Base-by-base conservation (phyloP, 2,888 invertebrate species). In the Sthenelais limicola region DNA sequence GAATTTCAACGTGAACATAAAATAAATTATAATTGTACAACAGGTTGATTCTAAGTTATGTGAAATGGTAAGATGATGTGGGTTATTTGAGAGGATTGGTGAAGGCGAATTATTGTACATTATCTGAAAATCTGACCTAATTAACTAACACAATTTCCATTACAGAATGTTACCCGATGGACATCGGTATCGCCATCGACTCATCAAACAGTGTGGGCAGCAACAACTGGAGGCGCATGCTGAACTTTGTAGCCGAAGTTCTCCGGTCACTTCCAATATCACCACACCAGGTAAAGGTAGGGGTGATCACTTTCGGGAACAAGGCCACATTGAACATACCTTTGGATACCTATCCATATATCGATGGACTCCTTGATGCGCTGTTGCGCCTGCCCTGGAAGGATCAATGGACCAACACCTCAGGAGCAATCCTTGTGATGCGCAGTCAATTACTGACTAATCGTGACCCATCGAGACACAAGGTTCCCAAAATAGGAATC, bases 151-250 rank as follows among this genome's bases (percentile, higher is more conserved):
- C 5, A 28, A 15, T 54, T 54, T 28, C n/a, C 26, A n/a, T 12
- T 12, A 51, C 58, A 58, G 58, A 58, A n/a, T 58, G 58, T 24
- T 58, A 58, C 33, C 58, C 58, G 2, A 33, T 58, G 5, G 58
- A 58, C 58, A 3, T 58, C 3, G 58, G 35, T 5, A 5, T 58
- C 4, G 33, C 21, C 33, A 58, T 58, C 32, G 58, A 58, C 58
- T 4, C 58, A 5, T 58, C 58, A 18, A 32, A n/a, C 33, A 7
- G 4, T n/a, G 33, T 58, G n/a, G 33, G 58, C 2, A 24, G 58
- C 33, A 58, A 33, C 33, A 38, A 30, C 58, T 58, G 58, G 58
- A n/a, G 21, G 5, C 2, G 9, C 3, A 7, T 21, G 32, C 32
- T 58, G 3, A 33, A 38, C 58, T 58, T 58, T 33, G 58, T 33